Evolutionary conservation across 2,797 vertebrate species (phyloP), one percentile per base, ranked within the genome.

Genomic region (Xenentodon cancila): DNA sequence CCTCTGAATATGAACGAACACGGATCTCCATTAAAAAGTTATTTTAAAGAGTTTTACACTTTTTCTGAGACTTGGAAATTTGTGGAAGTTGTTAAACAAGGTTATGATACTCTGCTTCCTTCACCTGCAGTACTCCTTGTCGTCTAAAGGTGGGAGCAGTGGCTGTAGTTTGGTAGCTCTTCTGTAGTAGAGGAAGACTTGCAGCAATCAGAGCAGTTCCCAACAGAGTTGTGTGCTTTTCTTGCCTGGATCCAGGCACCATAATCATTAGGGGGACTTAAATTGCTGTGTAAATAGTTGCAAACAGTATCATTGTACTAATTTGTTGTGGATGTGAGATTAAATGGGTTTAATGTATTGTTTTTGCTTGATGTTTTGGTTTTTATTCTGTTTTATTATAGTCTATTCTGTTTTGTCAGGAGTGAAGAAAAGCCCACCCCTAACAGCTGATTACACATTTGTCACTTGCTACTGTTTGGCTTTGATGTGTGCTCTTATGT

Each of bases 131-230:
- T 90, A 58, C 80, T 47, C 17, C 8, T 0, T 47, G 2, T 53
- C 52, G 50, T 93, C 96, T 90, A 91, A 89, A 93, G 97, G 95
- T 96, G 97, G 96, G 90, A 97, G 96, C 94, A 95, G 93, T 89
- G 89, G 80, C 95, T 93, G 88, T 90, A 82, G 81, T 91, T 93
- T 93, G 3, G 25, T 25, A 25, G 66, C 53, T 57, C 9, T 12
- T 34, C 19, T 7, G 25, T 0, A 45, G 60, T 42, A 51, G 77
- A 84, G 73, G 71, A 82, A 76, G 77, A 86, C 73, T 34, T 42
- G 30, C 46, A 65, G 46, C 32, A 44, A 58, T 52, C 59, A 19
- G 46, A 59, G 51, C 67, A 54, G 54, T 64, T 68, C 53, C 50
- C 51, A 34, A 4, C 56, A 59, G 30, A 58, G 66, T 37, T 57